Evolutionary conservation across 2,113 vertebrate genomes (phyloP).

Genomic region (Colaptes auratus): DNA sequence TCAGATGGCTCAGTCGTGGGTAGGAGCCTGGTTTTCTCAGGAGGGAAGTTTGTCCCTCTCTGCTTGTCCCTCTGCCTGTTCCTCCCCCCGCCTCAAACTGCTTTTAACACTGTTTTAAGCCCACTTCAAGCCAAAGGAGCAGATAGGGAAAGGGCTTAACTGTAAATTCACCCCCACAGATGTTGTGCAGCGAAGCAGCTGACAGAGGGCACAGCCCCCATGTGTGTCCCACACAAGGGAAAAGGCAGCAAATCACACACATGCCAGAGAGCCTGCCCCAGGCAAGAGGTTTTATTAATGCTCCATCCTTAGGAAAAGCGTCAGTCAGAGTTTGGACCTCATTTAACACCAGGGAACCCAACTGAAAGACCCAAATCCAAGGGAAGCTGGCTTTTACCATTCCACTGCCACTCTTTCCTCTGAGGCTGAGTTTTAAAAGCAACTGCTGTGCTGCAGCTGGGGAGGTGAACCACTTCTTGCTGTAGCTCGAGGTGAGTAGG

Average conservation of each 20-base stretch:
- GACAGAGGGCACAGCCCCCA: neutral
- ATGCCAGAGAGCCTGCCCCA: neutral
- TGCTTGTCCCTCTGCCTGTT: neutral
- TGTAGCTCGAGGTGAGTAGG: rapidly evolving
- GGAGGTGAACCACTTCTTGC: neutral
- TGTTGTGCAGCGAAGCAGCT: neutral
- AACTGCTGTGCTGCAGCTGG: neutral
- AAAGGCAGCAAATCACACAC: neutral
- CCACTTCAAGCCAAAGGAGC: neutral
- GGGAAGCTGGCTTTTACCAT: neutral
- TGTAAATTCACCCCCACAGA: neutral
- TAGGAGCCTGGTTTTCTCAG: neutral
- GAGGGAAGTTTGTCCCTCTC: neutral
- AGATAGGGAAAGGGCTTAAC: neutral
- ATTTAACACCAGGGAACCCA: neutral
- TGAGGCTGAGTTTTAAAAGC: neutral
- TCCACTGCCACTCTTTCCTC: neutral
- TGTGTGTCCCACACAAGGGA: neutral
- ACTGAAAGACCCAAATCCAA: neutral
- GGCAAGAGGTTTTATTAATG: slow-evolving; percentile 15
- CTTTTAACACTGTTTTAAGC: neutral
- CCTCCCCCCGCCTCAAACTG: neutral
- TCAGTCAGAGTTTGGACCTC: neutral
- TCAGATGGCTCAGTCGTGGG: neutral
- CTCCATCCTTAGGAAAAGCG: neutral